These are phyloP conservation scores for Cherax destructor DNA, from an alignment of 1,140 invertebrate species.

Conservation along the genomic window DNA sequence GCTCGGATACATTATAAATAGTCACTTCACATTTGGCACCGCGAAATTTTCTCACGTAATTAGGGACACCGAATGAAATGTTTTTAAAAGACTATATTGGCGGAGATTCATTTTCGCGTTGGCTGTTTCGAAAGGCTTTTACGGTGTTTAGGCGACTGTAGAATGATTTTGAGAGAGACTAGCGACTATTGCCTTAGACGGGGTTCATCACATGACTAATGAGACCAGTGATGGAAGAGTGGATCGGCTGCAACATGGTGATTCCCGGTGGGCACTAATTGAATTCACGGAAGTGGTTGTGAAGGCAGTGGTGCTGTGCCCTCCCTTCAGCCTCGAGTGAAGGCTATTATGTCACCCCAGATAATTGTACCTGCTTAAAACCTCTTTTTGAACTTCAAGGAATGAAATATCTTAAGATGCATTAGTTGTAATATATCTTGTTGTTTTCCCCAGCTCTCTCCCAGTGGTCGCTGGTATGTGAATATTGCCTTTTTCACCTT, in stretches of 20 bases:
- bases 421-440: conserved; percentile 34
- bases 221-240: neutral
- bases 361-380: neutral
- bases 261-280: neutral
- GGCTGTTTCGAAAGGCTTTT: neutral
- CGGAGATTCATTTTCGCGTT: neutral
- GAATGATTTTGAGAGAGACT: neutral
- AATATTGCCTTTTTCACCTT: no score
- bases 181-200: neutral
- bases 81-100: conserved; percentile 22
- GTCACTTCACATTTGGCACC: conserved; percentile 59
- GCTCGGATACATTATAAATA: conserved; percentile 59
- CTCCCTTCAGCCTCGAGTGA: neutral
- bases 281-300: neutral
- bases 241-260: neutral
- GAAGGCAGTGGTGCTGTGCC: neutral
- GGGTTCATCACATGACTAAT: neutral
- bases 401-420: neutral
- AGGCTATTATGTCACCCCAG: neutral
- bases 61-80: conserved; percentile 54
- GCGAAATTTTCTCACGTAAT: conserved; percentile 55
- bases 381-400: neutral
- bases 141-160: neutral
- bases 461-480: neutral
- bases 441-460: neutral